These are phyloP conservation scores for Hyles euphorbiae DNA, from an alignment of 1,140 invertebrate genomes.

Conservation along the genomic window DNA sequence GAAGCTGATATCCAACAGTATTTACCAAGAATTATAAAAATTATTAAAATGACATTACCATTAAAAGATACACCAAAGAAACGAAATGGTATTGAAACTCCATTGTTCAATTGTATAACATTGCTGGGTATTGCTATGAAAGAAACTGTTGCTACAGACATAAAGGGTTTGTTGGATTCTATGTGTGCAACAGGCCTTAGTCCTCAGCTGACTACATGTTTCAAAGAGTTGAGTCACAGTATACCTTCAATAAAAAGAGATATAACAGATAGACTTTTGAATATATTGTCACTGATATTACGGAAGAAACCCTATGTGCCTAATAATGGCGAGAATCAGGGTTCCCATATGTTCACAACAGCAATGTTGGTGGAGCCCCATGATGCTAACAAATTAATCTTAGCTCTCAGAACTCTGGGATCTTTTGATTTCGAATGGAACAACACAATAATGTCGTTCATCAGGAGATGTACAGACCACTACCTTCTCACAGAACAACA, in stretches of 20 bases:
- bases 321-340: constrained; percentile 65
- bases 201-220: constrained; percentile 91
- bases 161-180: constrained; percentile 91
- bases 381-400: constrained; percentile 90
- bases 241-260: constrained; percentile 92
- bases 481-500: constrained; percentile 94
- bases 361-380: constrained; percentile 72
- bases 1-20: constrained; percentile 87
- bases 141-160: constrained; percentile 83
- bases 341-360: constrained; percentile 48
- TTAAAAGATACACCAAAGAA: constrained; percentile 86
- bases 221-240: constrained; percentile 92
- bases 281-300: constrained; percentile 91
- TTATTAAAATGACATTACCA: constrained; percentile 88
- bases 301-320: constrained; percentile 90
- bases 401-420: constrained; percentile 95
- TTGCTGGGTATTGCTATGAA: constrained; percentile 91
- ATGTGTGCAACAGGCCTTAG: constrained; percentile 95
- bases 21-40: constrained; percentile 90
- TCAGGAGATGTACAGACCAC: constrained; percentile 93
- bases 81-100: constrained; percentile 86
- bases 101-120: constrained; percentile 95
- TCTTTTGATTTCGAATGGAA: constrained; percentile 98
- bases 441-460: constrained; percentile 94
- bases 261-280: constrained; percentile 93